Percentiles rank a stretch among this genome's conserved stretches.
Conservation (phyloP, 2,113 vertebrate genomes). For the Cyanistes caeruleus region DNA sequence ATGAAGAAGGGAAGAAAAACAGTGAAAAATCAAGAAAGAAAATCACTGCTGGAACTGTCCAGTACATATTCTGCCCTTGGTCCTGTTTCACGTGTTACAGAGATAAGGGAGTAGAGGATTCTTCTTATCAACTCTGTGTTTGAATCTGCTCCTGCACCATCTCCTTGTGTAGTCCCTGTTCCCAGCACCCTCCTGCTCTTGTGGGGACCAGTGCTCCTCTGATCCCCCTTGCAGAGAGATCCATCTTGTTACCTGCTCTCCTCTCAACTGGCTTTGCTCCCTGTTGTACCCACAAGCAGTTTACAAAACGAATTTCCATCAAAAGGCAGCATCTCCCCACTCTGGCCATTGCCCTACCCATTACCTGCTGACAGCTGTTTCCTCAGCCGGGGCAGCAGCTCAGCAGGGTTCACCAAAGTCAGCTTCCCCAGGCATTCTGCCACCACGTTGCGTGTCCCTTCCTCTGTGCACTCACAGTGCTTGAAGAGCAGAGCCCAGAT, state of each 20-base stretch:
- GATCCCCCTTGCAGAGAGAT: not conserved
- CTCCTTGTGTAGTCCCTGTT: not conserved
- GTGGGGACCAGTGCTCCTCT: not conserved
- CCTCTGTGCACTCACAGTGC: constrained; percentile 86
- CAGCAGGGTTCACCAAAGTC: constrained; percentile 81
- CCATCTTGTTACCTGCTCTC: not conserved
- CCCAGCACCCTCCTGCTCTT: not conserved
- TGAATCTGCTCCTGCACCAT: not conserved
- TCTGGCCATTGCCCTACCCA: not conserved
- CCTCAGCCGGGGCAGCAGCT: constrained; percentile 85
- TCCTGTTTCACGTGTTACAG: accelerated
- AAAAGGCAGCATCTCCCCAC: not conserved
- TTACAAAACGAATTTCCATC: not conserved
- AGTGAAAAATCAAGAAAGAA: not conserved
- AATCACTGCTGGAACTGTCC: not conserved
- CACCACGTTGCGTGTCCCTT: constrained; percentile 90
- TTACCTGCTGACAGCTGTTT: constrained; percentile 88
- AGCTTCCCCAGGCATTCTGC: constrained; percentile 92
- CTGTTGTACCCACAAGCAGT: not conserved
- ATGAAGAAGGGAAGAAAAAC: not conserved
- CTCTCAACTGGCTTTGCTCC: not conserved
- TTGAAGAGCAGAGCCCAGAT: constrained; percentile 90
- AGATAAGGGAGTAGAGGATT: not conserved
- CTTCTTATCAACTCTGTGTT: not conserved
- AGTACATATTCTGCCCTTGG: not conserved